Conservation (phyloP, 2,888 invertebrate species). For the Syrista parreyssii region DNA sequence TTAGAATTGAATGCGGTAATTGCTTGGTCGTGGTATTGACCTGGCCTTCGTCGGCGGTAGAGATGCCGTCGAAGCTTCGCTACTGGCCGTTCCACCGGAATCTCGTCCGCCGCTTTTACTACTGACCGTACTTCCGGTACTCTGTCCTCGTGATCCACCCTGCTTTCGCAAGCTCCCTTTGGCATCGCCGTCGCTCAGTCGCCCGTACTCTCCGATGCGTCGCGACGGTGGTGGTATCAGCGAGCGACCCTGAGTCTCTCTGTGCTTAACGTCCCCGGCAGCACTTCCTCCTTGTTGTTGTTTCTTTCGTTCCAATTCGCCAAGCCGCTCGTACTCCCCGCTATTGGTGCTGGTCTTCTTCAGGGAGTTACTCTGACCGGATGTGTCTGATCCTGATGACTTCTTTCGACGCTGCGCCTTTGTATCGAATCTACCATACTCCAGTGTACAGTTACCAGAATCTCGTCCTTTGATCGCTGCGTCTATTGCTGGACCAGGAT, state of each 20-base stretch:
- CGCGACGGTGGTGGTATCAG: conserved; percentile 69
- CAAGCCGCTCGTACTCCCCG: conserved; percentile 76
- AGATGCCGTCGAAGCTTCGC: conserved; percentile 70
- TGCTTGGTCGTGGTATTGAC: conserved; percentile 73
- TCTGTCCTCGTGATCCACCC: conserved; percentile 52
- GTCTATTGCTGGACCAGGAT: conserved; percentile 48
- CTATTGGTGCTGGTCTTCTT: conserved; percentile 44
- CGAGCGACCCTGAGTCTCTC: conserved; percentile 67
- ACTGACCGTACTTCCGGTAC: conserved; percentile 62
- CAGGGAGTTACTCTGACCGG: conserved; percentile 35
- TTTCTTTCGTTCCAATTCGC: conserved; percentile 67
- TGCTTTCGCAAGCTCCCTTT: conserved; percentile 53
- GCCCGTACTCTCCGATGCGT: conserved; percentile 71
- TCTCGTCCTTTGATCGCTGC: conserved; percentile 54
- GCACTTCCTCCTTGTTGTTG: conserved; percentile 48
- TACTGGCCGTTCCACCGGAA: conserved; percentile 70
- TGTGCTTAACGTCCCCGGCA: conserved; percentile 55
- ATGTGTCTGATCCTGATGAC: conserved; percentile 43
- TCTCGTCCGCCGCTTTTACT: conserved; percentile 68
- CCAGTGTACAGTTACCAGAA: conserved; percentile 62
- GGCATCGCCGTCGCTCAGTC: conserved; percentile 68
- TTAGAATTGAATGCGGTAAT: conserved; percentile 82
- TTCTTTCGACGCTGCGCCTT: conserved; percentile 56
- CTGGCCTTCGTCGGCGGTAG: conserved; percentile 75
- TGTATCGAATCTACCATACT: conserved; percentile 56